A percentile compares a stretch with the other conserved stretches of the same genome.
Conservation (phyloP, 2,113 vertebrate genomes). For the Mesitornis unicolor region DNA sequence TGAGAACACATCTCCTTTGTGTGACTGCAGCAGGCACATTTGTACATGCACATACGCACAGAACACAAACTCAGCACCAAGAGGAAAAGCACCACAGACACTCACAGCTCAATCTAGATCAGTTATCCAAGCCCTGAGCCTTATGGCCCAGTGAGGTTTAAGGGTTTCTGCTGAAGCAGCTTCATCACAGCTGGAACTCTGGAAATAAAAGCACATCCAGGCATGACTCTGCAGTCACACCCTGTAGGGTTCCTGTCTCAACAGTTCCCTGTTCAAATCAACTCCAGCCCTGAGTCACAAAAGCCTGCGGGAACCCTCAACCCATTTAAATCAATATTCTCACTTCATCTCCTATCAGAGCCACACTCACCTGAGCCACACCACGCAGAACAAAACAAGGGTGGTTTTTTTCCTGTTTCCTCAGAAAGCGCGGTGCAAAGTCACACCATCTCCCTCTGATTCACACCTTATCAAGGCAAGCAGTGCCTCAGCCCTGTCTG, state of each 20-base stretch:
- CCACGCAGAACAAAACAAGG: too few species aligned
- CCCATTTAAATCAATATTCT: rapidly evolving
- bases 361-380: too few species aligned
- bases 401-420: neutral
- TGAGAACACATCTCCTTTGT: rapidly evolving
- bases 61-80: neutral
- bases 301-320: neutral
- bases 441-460: neutral
- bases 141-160: neutral
- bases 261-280: neutral
- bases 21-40: rapidly evolving
- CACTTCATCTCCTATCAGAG: too few species aligned
- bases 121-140: neutral
- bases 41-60: neutral
- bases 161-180: neutral
- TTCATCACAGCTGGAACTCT: neutral
- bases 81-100: rapidly evolving
- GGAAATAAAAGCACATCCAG: neutral
- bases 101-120: neutral
- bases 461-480: neutral
- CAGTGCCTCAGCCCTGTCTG: neutral
- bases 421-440: rapidly evolving
- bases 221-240: neutral
- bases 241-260: neutral
- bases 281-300: neutral